These are phyloP conservation scores for Aleadryas rufinucha DNA, from an alignment of 2,113 vertebrate species.

Conservation along the genomic window DNA sequence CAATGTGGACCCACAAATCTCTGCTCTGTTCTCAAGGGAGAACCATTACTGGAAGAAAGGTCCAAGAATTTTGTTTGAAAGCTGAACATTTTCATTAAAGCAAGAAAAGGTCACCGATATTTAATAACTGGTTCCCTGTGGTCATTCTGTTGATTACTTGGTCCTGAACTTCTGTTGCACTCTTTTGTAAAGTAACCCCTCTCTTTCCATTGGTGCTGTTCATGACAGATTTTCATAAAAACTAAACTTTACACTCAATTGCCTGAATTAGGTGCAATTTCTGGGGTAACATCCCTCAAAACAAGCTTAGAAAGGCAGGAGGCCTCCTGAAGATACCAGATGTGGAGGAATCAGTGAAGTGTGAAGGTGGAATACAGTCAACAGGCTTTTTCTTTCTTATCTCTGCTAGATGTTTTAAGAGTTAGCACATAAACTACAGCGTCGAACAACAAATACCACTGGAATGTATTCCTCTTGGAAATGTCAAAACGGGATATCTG, in stretches of 20 bases:
- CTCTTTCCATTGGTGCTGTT: background rate
- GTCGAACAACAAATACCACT: background rate
- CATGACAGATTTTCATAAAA: background rate
- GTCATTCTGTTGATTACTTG: background rate
- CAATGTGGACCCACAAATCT: background rate
- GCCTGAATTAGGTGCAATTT: background rate
- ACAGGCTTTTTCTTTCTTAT: background rate
- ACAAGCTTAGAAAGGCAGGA: background rate
- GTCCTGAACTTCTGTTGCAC: background rate
- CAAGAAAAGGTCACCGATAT: background rate
- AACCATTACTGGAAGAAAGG: background rate
- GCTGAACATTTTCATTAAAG: background rate
- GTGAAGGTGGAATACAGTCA: background rate
- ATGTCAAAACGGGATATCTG: background rate
- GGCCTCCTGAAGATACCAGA: background rate
- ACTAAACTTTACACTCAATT: background rate
- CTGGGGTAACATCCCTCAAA: background rate
- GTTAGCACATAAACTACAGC: background rate
- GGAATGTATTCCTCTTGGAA: background rate
- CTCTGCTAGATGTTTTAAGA: background rate
- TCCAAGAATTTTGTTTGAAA: background rate
- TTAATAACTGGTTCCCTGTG: background rate
- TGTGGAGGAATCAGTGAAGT: background rate
- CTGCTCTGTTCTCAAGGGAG: background rate
- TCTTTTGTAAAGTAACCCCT: background rate